Evolutionary conservation across 1,140 invertebrate genomes (phyloP).

Genomic region (Bathynomus jamesi): DNA sequence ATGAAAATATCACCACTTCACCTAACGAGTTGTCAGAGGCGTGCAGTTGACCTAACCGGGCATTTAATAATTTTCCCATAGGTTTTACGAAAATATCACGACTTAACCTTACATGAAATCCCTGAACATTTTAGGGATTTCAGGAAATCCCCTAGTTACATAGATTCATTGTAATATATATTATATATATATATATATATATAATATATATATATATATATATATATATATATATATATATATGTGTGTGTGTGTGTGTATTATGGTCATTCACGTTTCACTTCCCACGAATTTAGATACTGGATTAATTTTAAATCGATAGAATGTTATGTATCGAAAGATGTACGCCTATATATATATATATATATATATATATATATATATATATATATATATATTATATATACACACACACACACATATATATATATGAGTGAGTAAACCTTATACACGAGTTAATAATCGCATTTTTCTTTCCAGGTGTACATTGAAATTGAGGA

Average conservation of each 20-base stretch:
- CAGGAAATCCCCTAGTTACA: too few species aligned
- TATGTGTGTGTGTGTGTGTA: background rate
- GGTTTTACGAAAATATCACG: too few species aligned
- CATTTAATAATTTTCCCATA: too few species aligned
- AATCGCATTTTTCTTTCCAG: constrained; percentile 44
- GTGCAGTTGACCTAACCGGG: too few species aligned
- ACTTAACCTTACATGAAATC: too few species aligned
- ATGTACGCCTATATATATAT: background rate
- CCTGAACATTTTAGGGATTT: too few species aligned
- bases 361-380: background rate
- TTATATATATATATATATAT: background rate
- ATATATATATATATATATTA: background rate
- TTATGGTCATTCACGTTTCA: too few species aligned
- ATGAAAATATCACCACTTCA: too few species aligned
- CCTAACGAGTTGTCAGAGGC: too few species aligned
- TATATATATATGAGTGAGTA: background rate
- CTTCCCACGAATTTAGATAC: too few species aligned
- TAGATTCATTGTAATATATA: too few species aligned
- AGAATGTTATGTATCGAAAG: background rate
- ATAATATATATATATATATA: background rate
- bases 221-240: background rate
- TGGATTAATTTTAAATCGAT: too few species aligned
- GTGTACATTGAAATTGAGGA: constrained; percentile 83
- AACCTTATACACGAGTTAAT: background rate
- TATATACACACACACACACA: background rate